Evolutionary conservation across 2,888 invertebrate genomes (phyloP).

Genomic region (Harmothoe impar): DNA sequence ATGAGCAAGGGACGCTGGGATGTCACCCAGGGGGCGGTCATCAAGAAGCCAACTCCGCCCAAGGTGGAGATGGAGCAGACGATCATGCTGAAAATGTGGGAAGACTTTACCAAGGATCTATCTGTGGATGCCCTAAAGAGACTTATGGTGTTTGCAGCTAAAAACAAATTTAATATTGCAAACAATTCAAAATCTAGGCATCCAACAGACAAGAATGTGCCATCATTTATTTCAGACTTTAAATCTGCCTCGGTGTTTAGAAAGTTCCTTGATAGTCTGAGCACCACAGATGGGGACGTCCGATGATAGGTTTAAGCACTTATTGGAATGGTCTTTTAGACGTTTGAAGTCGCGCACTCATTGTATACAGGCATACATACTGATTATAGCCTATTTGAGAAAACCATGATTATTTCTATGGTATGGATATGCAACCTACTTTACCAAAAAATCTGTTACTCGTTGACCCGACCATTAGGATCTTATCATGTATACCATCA

Average conservation of each 20-base stretch:
- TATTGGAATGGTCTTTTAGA: too few relatives aligned
- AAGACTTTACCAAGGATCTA: conserved; percentile 35
- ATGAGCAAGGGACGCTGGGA: neutral
- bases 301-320: too few relatives aligned
- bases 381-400: too few relatives aligned
- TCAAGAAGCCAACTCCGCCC: neutral
- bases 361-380: too few relatives aligned
- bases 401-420: too few relatives aligned
- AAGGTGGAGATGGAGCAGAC: conserved; percentile 13
- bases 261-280: neutral
- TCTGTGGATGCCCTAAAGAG: conserved; percentile 19
- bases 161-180: conserved; percentile 14
- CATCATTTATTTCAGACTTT: conserved; percentile 1
- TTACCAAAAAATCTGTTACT: too few relatives aligned
- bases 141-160: neutral
- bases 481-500: too few relatives aligned
- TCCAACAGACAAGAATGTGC: neutral
- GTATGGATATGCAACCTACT: too few relatives aligned
- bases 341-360: too few relatives aligned
- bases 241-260: neutral
- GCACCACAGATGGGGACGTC: neutral
- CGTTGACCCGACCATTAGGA: too few relatives aligned
- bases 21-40: neutral
- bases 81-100: conserved; percentile 8
- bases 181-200: neutral